These are phyloP conservation scores for Bergia sp. DNA, from an alignment of 92 coral and sea anemone species.

Conservation along the genomic window DNA sequence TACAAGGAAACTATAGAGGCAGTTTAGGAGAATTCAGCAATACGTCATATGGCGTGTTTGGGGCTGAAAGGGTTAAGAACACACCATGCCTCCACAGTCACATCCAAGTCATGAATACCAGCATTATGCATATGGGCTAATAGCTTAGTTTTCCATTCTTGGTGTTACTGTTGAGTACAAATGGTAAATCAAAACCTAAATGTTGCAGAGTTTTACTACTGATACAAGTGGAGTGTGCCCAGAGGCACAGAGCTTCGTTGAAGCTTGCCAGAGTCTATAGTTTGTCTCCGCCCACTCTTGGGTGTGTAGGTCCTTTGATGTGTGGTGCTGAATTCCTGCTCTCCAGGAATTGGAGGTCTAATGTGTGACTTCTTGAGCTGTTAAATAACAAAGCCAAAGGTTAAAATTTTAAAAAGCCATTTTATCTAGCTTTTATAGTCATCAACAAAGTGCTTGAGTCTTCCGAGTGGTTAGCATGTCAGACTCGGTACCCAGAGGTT, in stretches of 20 bases:
- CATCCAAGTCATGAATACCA: too few relatives aligned
- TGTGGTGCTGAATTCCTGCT: slow-evolving; percentile 89
- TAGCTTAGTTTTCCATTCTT: not conserved
- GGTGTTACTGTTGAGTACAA: not conserved
- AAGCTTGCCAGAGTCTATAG: slow-evolving; percentile 72
- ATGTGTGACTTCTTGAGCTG: slow-evolving; percentile 96
- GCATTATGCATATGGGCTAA: not conserved
- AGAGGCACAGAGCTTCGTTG: slow-evolving; percentile 91
- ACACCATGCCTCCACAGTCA: too few relatives aligned
- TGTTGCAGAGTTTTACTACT: not conserved
- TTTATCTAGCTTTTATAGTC: not conserved
- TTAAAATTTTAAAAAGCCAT: not conserved
- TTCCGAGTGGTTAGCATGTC: too few relatives aligned
- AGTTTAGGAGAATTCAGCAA: too few relatives aligned
- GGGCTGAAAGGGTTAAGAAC: too few relatives aligned
- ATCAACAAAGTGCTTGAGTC: too few relatives aligned
- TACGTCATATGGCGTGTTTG: too few relatives aligned
- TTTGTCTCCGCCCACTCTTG: slow-evolving; percentile 64
- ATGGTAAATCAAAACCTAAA: not conserved
- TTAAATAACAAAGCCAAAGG: not conserved
- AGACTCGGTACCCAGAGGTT: too few relatives aligned
- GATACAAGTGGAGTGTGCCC: slow-evolving; percentile 73
- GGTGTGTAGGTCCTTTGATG: slow-evolving; percentile 92
- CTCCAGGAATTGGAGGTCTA: slow-evolving; percentile 74
- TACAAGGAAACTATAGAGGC: too few relatives aligned